Evolutionary conservation across 53 echinoderm and acorn worm species (phyloP), one percentile per base, ranked within the genome.

Genomic region (Holothuria scabra): DNA sequence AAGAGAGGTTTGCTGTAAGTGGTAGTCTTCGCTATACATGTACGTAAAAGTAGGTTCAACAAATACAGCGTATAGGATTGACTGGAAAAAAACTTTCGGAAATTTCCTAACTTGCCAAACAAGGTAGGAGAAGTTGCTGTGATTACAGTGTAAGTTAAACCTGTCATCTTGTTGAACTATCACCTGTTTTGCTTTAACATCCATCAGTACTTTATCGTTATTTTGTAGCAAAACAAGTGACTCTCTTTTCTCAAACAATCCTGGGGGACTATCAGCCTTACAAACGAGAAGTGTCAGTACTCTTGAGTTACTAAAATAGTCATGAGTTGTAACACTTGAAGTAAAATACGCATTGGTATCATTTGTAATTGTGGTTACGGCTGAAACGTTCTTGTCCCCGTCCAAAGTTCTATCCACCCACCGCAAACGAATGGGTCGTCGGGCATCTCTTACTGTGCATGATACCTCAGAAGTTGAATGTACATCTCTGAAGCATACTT

Each of bases 21-120:
- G 7, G 48, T 48, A 13, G 1, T 48, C 10, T 12, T 48, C 48
- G 48, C 12, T 13, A 48, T 48, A 48, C 10, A 13, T 48, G 48
- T 48, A 1, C 12, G 10, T 13, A 48, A 13, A 48, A 12, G 7
- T 48, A 1, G 7, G 9, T 48, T 12, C 48, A 10, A 5, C 48
- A 48, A 12, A 48, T 5, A 12, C 1, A 8, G 48, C 48, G 48
- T 48, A 48, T 10, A 48, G 5, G 48, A 48, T 24, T 18, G 46
- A 33, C 5, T 44, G 23, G 9, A 22, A 23, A 70, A 23, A 21
- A 23, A 1, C 41, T 18, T 70, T 6, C 5, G 5, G 21, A 35
- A 46, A 70, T 19, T 46, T n/a, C 48, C 11, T 71, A 5, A 34
- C 35, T 32, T 71, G 24, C 71, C 71, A 71, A 71, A 71, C 41